A percentile compares a stretch with the other conserved stretches of the same genome.
Evolutionary conservation across 2,888 invertebrate genomes (phyloP).

Genomic region (Synergus umbraculus): DNA sequence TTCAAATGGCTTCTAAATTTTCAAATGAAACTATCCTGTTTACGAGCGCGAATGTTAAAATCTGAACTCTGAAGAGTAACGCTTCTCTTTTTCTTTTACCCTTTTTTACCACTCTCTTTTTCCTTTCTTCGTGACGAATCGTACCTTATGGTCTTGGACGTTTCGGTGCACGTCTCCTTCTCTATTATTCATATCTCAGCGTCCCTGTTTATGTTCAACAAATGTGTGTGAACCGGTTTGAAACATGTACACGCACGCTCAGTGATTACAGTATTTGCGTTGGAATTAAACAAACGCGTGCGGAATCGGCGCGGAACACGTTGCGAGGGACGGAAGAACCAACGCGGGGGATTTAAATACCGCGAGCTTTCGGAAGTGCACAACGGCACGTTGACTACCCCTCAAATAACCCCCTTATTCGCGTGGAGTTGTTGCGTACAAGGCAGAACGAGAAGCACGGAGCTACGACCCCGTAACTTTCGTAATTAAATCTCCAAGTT

Average conservation of each 20-base stretch:
- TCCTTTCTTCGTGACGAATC: conserved; percentile 21
- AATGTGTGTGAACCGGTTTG: conserved; percentile 16
- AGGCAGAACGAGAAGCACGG: conserved; percentile 28
- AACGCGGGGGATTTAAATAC: conserved; percentile 48
- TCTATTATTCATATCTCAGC: conserved; percentile 36
- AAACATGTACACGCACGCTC: neutral
- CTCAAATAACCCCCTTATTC: conserved; percentile 26
- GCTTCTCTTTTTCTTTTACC: conserved; percentile 12
- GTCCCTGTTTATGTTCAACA: conserved; percentile 19
- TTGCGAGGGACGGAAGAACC: conserved; percentile 18
- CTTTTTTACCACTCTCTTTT: neutral
- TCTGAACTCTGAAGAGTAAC: neutral
- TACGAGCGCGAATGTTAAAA: conserved; percentile 33
- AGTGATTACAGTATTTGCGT: conserved; percentile 19
- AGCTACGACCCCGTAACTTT: conserved; percentile 49
- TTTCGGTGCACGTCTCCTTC: conserved; percentile 16
- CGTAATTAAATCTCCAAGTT: conserved; percentile 53
- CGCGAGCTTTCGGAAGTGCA: conserved; percentile 45
- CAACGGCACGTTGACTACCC: conserved; percentile 39
- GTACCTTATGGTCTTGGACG: conserved; percentile 27
- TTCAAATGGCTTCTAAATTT: conserved; percentile 23
- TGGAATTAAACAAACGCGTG: conserved; percentile 39
- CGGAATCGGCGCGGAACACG: neutral
- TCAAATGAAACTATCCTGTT: conserved; percentile 23
- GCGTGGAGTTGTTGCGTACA: conserved; percentile 28